Base-by-base conservation (phyloP, 2,797 vertebrate genomes). In the Phoebastria nigripes region DNA sequence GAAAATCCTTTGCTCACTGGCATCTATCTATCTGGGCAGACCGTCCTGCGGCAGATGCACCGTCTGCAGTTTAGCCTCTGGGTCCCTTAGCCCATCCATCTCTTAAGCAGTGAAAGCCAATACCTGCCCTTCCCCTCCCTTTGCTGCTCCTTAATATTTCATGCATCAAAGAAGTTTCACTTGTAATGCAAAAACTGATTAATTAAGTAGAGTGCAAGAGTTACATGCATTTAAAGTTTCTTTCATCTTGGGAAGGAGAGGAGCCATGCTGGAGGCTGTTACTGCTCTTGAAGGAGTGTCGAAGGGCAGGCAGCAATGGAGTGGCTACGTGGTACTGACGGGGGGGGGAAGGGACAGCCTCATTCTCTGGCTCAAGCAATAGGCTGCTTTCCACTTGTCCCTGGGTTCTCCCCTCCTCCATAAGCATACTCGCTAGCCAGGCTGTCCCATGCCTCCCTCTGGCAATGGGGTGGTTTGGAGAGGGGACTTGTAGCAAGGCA, bases 101-200 rank as follows among this genome's bases (percentile, higher is more conserved):
- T 82, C 83, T 2, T 15, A 9, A 26, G 62, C 79, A 77, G 13
- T 54, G 55, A 95, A 95, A 95, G 78, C 58, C 73, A 67, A 87
- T 41, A 71, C 74, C 79, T 71, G 37, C 44, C 33, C 63, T 74
- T 37, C 78, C 65, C 86, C 79, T 90, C 83, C 91, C 74, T 31
- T 96, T 3, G 20, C 74, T 46, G 71, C 86, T 95, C 82, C 81
- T 97, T 95, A 96, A 96, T 97, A 96, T 96, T 97, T 97, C 94
- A 93, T 92, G 96, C 94, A 96, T 98, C 97, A 98, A 97, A 98
- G 97, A 96, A 90, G 61, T 96, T 98, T 97, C 98, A 97, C 95
- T 97, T 97, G 97, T 97, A 97, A 97, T 97, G 94, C 15, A 77
- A 97, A 97, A 97, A 79, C 95, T 97, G 98, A 97, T 98, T 98